Evolutionary conservation across 2,113 vertebrate genomes (phyloP).

Genomic region (Calonectris borealis): DNA sequence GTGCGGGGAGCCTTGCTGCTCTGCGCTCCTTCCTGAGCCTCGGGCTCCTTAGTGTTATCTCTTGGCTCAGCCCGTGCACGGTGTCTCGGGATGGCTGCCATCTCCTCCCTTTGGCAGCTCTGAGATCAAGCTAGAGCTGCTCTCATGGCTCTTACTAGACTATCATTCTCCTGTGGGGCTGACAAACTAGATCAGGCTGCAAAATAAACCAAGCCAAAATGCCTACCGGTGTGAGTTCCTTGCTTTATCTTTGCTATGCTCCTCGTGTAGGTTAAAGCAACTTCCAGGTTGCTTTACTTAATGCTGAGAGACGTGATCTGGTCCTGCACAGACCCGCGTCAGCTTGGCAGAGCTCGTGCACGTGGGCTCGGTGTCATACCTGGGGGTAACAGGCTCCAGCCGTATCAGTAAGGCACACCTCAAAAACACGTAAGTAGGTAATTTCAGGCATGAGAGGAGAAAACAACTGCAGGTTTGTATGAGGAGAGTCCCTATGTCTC

Average conservation of each 20-base stretch:
- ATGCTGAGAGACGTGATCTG: fast-evolving
- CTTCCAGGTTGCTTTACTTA: neutral
- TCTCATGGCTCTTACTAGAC: neutral
- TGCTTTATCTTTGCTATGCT: neutral
- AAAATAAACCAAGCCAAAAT: neutral
- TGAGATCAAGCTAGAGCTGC: neutral
- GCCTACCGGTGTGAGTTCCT: fast-evolving
- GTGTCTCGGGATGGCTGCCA: neutral
- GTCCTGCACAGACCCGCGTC: neutral
- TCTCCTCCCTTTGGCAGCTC: neutral
- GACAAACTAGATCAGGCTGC: neutral
- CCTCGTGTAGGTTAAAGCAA: neutral
- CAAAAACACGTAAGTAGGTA: neutral
- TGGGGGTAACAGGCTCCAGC: neutral
- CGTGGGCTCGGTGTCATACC: fast-evolving
- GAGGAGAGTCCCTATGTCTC: neutral
- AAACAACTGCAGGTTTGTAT: neutral
- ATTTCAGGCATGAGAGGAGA: neutral
- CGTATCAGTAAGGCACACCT: neutral
- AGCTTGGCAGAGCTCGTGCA: neutral
- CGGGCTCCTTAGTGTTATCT: fast-evolving
- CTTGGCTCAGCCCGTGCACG: neutral
- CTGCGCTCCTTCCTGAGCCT: neutral
- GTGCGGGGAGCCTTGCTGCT: neutral
- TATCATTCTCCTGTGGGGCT: neutral